phyloP scores from a whole-genome alignment of 2,888 invertebrate species.

The Drosophila formosana region DNA sequence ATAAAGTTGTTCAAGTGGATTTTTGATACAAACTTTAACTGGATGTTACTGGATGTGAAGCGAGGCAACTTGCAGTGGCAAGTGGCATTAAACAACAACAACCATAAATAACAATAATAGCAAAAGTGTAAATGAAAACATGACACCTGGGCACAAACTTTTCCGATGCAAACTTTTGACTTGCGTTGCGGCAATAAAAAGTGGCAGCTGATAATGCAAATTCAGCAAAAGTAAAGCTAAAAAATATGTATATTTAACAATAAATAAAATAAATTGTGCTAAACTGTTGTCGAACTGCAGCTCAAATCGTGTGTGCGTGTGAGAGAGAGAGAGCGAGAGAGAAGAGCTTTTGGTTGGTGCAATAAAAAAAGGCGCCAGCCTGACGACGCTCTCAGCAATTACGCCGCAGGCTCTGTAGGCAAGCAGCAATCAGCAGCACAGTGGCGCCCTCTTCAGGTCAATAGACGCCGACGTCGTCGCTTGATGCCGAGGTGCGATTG shows the following conservation, averaged over 20 bases:
- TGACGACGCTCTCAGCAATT: constrained; percentile 66
- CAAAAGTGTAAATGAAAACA: constrained; percentile 76
- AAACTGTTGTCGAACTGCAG: not conserved
- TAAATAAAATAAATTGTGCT: not conserved
- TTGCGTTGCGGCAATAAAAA: constrained; percentile 6
- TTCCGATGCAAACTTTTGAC: constrained; percentile 66
- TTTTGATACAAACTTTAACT: no score
- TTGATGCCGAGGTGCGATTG: constrained; percentile 81
- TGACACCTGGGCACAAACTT: constrained; percentile 73
- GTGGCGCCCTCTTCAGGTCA: constrained; percentile 82
- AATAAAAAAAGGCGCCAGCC: constrained; percentile 64
- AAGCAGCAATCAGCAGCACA: constrained; percentile 28
- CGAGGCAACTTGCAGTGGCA: no score
- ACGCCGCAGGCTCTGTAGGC: constrained; percentile 47
- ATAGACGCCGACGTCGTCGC: constrained; percentile 63
- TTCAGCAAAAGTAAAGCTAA: not conserved
- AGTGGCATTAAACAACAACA: constrained; percentile 3
- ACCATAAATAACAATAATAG: constrained; percentile 13
- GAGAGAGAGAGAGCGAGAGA: not conserved
- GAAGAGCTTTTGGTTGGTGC: constrained; percentile 31
- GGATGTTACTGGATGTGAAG: no score
- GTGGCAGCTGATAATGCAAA: not conserved
- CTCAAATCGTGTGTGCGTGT: not conserved
- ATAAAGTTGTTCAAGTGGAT: no score
- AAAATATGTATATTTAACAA: not conserved